phyloP scores from a whole-genome alignment of 2,888 invertebrate genomes.

The Cephus runcator region DNA sequence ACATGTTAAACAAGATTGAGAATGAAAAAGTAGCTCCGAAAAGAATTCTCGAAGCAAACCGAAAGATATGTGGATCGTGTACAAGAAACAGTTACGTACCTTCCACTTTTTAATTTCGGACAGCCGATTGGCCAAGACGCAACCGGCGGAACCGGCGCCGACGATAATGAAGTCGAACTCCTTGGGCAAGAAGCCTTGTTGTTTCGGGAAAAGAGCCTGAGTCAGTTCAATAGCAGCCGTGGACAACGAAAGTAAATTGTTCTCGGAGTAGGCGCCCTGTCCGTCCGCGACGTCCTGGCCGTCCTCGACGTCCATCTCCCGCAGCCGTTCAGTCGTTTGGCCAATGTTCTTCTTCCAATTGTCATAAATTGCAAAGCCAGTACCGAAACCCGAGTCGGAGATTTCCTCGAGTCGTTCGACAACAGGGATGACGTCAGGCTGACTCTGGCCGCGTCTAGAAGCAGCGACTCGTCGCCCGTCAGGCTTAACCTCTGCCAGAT shows the following conservation, averaged over 20 bases:
- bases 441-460: not conserved
- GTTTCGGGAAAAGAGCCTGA: not conserved
- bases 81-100: slow-evolving; percentile 26
- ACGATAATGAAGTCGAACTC: slow-evolving; percentile 68
- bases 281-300: not conserved
- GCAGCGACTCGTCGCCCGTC: slow-evolving; percentile 5
- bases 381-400: slow-evolving; percentile 4
- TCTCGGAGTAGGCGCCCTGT: slow-evolving; percentile 6
- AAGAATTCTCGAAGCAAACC: no score
- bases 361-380: slow-evolving; percentile 15
- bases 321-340: not conserved
- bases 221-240: not conserved
- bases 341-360: slow-evolving; percentile 9
- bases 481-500: not conserved
- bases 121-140: slow-evolving; percentile 68
- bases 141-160: slow-evolving; percentile 71
- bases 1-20: no score
- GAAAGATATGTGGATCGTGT: no score
- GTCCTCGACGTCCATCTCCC: not conserved
- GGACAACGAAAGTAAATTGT: not conserved
- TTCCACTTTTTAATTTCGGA: slow-evolving; percentile 48
- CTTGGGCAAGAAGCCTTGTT: slow-evolving; percentile 8
- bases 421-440: slow-evolving; percentile 8
- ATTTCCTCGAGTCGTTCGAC: slow-evolving; percentile 8
- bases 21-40: no score